A percentile compares a stretch with the other conserved stretches of the same genome.
These are phyloP conservation scores for Zootoca vivipara DNA, from an alignment of 2,113 vertebrate species.

Conservation along the genomic window DNA sequence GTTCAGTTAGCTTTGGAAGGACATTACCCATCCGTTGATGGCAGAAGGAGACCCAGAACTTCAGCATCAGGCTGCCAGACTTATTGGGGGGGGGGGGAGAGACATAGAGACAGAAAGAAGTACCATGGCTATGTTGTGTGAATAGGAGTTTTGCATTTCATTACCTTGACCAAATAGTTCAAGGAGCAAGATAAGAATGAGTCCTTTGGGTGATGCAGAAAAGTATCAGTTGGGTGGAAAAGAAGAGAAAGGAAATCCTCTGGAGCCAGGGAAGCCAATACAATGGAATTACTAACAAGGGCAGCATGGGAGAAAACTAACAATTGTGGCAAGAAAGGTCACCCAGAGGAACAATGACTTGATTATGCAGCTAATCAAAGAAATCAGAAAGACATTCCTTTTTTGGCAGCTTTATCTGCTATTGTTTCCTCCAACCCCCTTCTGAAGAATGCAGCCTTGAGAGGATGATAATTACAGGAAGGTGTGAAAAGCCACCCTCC, in stretches of 20 bases:
- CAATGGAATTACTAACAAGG: conserved; percentile 1
- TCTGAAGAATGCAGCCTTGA: conserved; percentile 30
- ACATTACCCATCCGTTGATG: conserved; percentile 19
- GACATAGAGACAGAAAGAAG: background rate
- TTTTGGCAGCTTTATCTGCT: conserved; percentile 21
- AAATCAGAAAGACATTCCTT: conserved; percentile 39
- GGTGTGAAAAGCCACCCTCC: background rate
- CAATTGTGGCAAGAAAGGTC: conserved; percentile 56
- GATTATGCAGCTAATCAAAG: conserved; percentile 67
- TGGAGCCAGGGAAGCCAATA: conserved; percentile 12
- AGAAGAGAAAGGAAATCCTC: background rate
- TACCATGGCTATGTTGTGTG: background rate
- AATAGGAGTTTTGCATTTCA: conserved; percentile 36
- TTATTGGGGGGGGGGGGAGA: background rate
- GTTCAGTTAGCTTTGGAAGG: conserved; percentile 1
- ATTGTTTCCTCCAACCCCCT: conserved; percentile 12
- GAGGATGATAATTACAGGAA: conserved; percentile 15
- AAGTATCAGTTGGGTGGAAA: background rate
- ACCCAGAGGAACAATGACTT: conserved; percentile 49
- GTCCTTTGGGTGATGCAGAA: background rate
- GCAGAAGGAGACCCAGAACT: background rate
- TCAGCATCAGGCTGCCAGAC: background rate
- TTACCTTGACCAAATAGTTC: conserved; percentile 39
- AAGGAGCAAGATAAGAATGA: conserved; percentile 12
- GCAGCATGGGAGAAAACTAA: conserved; percentile 33